Base-by-base conservation (phyloP, 2,113 vertebrate genomes). In the Nothobranchius furzeri region DNA sequence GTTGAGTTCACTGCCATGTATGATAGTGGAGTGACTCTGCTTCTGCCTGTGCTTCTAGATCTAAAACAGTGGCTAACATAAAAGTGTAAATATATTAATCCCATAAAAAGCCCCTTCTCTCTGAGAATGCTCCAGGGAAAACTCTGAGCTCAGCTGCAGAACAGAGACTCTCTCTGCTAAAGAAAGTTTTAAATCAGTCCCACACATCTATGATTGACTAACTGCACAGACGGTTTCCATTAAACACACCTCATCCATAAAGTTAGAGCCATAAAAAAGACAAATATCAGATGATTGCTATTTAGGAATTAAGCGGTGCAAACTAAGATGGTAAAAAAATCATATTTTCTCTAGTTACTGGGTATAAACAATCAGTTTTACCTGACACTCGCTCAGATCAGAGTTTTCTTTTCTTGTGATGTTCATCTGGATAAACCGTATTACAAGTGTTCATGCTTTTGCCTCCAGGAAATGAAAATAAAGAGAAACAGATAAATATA, bases 391-490 rank as follows among this genome's bases (percentile, higher is more conserved):
- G 36, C 36, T 85, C 76, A 74, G 64, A 79, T 82, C 63, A 15
- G 65, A 64, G 76, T 79, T 85, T 84, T 73, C 73, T 76, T 88
- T 83, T 77, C 78, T 79, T 68, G 82, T 81, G 73, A 68, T 70
- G 63, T 75, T 68, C 55, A 64, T 83, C 85, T 73, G 84, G 37
- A 24, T 87, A 83, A 91, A 85, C 79, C 76, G 35, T 85, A 68
- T 86, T 63, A 80, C 85, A 73, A 84, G 84, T 85, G 78, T 86
- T 85, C 85, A 78, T 79, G 73, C 73, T 88, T 82, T 78, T 70
- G 67, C 74, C 36, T 37, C 7, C 1, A 63, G 11, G 11, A 45
- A 9, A 45, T 6, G 11, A 9, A 6, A 45, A 3, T 10, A 12
- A 45, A 45, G 42, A 45, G 20, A 20, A 20, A 20, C 20, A 20